These are phyloP conservation scores for Serrognathus titanus DNA, from an alignment of 2,888 invertebrate genomes.

Conservation along the genomic window DNA sequence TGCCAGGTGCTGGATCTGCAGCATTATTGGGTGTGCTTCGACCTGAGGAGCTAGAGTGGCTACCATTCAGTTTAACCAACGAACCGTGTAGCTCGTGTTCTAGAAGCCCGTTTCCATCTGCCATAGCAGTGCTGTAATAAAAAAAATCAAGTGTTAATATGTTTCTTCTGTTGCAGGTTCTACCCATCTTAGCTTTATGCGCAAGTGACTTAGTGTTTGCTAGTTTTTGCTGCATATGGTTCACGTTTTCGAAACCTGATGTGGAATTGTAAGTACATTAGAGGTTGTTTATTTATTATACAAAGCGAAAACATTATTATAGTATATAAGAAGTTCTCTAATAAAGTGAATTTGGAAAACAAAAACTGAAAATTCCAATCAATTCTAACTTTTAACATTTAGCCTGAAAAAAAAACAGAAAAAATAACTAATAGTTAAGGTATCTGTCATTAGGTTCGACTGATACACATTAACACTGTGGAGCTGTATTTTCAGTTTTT, in stretches of 20 bases:
- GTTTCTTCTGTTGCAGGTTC: conserved; percentile 38
- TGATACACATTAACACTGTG: too few species aligned
- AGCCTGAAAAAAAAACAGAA: too few species aligned
- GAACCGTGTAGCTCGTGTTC: conserved; percentile 53
- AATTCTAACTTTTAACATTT: not conserved
- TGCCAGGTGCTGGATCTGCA: conserved; percentile 74
- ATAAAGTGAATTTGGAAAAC: too few species aligned
- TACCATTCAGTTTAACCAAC: conserved; percentile 46
- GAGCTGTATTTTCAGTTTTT: too few species aligned
- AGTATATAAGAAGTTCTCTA: too few species aligned
- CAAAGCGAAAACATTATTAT: too few species aligned
- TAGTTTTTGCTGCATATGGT: not conserved
- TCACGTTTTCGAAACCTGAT: conserved; percentile 23
- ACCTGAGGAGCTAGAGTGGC: conserved; percentile 66
- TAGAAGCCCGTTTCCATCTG: conserved; percentile 51
- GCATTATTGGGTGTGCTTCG: conserved; percentile 68
- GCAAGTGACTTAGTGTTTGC: conserved; percentile 6
- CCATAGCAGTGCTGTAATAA: conserved; percentile 52
- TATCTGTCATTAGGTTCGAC: too few species aligned
- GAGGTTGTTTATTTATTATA: too few species aligned
- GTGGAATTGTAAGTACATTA: not conserved
- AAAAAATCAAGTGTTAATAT: not conserved
- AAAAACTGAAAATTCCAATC: not conserved
- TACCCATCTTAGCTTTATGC: conserved; percentile 27
- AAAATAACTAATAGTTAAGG: too few species aligned